Evolutionary conservation across 2,113 vertebrate genomes (phyloP), one percentile per base, ranked within the genome.

Genomic region (Etia nguti): DNA sequence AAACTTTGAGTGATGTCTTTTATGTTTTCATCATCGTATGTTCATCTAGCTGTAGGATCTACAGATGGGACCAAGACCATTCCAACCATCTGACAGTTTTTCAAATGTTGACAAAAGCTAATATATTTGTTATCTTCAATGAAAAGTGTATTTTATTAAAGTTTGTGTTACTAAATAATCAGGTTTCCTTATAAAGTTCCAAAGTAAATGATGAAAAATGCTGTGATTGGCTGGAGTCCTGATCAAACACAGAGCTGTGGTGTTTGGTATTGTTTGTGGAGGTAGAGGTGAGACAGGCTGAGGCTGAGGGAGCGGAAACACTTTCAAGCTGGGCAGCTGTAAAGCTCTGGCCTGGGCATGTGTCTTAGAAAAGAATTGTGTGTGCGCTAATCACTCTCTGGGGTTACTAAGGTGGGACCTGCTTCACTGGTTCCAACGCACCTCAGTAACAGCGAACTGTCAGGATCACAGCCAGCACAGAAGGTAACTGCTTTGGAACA

Each of bases 101-200:
- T 62, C 59, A 62, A 62, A 62, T 62, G 59, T 62, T 62, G 59
- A 36, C 18, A 62, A 62, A 62, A 62, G 59, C 59, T 36, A n/a
- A 62, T 0, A n/a, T 0, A n/a, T 36, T 31, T 62, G 29, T 11
- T 36, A 36, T 65, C 0, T 2, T 65, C 18, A 12, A 8, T n/a
- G 18, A 65, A 65, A 65, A 36, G 36, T n/a, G 2, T 3, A 12
- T 65, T 65, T 65, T 0, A 1, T 36, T 65, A 65, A 36, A 36
- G 18, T n/a, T 65, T 8, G 31, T 36, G 18, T 38, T 38, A 22
- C 34, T 65, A 65, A 38, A 65, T 65, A 65, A 65, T 38, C 60
- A 65, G 60, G 4, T 65, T 65, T 65, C 18, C 34, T 38, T 0
- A n/a, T 38, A 65, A 65, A 65, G 10, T 38, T 65, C 0, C 60